Evolutionary conservation across 2,888 invertebrate genomes (phyloP).

Genomic region (Drosophila cyrtoloma): DNA sequence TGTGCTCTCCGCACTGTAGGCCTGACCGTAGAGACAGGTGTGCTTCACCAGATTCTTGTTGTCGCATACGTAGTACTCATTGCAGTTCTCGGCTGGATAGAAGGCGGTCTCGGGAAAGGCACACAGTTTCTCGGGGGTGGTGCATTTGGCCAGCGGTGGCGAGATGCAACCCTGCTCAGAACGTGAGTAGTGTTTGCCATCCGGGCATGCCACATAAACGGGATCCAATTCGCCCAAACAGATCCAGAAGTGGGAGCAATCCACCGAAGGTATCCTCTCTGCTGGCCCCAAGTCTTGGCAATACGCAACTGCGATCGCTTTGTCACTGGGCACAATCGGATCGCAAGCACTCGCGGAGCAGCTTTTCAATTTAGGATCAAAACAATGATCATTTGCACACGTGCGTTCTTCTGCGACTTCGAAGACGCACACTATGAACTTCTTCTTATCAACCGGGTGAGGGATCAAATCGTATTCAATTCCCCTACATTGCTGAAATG

Average conservation of each 20-base stretch:
- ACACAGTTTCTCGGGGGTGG: constrained; percentile 26
- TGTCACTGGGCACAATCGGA: constrained; percentile 3
- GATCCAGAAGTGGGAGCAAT: constrained; percentile 34
- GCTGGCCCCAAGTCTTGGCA: not conserved
- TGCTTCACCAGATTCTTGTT: constrained; percentile 18
- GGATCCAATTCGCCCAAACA: constrained; percentile 24
- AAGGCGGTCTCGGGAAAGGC: not conserved
- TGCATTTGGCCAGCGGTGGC: constrained; percentile 35
- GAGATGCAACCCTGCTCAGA: constrained; percentile 29
- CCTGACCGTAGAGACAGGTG: constrained; percentile 27
- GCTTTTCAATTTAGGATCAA: constrained; percentile 9
- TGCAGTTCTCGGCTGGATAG: constrained; percentile 28
- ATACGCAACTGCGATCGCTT: not conserved
- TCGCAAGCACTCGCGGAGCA: constrained; percentile 10
- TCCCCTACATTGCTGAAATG: constrained; percentile 16
- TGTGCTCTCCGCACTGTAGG: constrained; percentile 3
- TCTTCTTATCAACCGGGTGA: constrained; percentile 9
- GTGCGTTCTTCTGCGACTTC: constrained; percentile 18
- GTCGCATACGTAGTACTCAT: constrained; percentile 29
- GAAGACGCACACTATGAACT: constrained; percentile 27
- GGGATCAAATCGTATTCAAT: constrained; percentile 22
- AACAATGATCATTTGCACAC: constrained; percentile 3
- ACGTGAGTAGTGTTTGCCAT: constrained; percentile 29
- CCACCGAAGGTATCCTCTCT: constrained; percentile 16
- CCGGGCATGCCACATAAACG: constrained; percentile 24